These are phyloP conservation scores for Nebria salina DNA, from an alignment of 2,888 invertebrate genomes.

Conservation along the genomic window DNA sequence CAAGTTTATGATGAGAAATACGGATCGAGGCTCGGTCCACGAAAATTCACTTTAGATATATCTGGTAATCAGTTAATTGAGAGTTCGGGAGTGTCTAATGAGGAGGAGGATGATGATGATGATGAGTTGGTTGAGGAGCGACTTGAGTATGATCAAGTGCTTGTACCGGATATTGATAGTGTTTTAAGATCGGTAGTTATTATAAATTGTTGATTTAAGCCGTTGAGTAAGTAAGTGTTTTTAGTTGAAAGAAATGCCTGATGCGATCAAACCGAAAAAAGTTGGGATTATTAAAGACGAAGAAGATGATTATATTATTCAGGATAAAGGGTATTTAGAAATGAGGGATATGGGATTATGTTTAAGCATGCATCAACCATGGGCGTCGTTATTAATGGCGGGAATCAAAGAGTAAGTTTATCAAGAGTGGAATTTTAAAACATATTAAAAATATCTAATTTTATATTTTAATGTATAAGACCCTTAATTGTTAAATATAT, in stretches of 20 bases:
- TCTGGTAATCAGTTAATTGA: constrained; percentile 70
- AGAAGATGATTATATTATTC: constrained; percentile 15
- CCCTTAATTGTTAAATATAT: no score
- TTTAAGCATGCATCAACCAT: constrained; percentile 95
- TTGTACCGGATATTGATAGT: constrained; percentile 62
- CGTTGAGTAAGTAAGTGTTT: neutral
- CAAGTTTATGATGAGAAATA: constrained; percentile 74
- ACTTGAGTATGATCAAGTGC: constrained; percentile 60
- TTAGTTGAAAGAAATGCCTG: neutral
- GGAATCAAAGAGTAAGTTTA: constrained; percentile 90
- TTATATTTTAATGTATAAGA: no score
- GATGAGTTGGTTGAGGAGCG: constrained; percentile 56
- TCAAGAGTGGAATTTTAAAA: no score
- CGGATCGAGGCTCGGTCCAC: constrained; percentile 73
- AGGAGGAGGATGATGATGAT: constrained; percentile 61
- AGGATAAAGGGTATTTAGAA: constrained; percentile 57
- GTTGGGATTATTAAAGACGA: neutral
- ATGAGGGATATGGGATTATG: constrained; percentile 75
- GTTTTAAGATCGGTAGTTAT: constrained; percentile 59
- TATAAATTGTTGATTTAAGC: neutral
- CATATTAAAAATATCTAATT: no score
- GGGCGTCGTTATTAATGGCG: constrained; percentile 89
- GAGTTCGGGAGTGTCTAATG: constrained; percentile 57
- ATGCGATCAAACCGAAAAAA: neutral
- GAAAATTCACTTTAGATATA: constrained; percentile 82